Evolutionary conservation across 1,140 invertebrate genomes (phyloP).

Genomic region (Drosophila yakuba): DNA sequence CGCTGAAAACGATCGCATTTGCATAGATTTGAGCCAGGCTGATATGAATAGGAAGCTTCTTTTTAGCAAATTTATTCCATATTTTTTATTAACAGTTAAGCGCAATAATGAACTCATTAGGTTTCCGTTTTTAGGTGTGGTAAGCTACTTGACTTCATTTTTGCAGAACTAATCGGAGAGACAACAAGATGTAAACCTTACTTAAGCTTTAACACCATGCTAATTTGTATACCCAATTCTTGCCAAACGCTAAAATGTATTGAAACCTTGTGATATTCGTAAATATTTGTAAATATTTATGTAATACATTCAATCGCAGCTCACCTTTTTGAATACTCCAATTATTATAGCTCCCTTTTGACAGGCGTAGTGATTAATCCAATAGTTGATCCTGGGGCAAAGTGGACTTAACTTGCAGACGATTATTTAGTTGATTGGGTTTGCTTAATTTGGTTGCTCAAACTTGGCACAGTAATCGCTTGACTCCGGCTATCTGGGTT

Average conservation of each 20-base stretch:
- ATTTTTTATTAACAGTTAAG: slow-evolving; percentile 50
- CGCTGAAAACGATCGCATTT: slow-evolving; percentile 48
- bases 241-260: no score
- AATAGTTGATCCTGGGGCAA: neutral
- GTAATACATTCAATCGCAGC: neutral
- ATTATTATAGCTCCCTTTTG: neutral
- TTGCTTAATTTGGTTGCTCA: slow-evolving; percentile 16
- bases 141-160: slow-evolving; percentile 50
- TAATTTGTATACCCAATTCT: no score
- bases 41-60: slow-evolving; percentile 19
- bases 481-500: slow-evolving; percentile 14
- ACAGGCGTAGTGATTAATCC: slow-evolving; percentile 17
- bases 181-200: neutral
- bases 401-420: slow-evolving; percentile 16
- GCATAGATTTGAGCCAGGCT: slow-evolving; percentile 48
- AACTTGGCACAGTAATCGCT: slow-evolving; percentile 60
- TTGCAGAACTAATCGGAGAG: slow-evolving; percentile 13
- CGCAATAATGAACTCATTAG: slow-evolving; percentile 55
- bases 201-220: no score
- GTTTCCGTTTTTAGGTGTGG: slow-evolving; percentile 52
- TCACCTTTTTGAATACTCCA: slow-evolving; percentile 21
- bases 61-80: slow-evolving; percentile 50
- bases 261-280: neutral
- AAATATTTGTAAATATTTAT: neutral
- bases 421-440: slow-evolving; percentile 48